A percentile compares a stretch with the other conserved stretches of the same genome.
phyloP scores from a whole-genome alignment of 2,888 invertebrate species.

The Caenorhabditis sp. region DNA sequence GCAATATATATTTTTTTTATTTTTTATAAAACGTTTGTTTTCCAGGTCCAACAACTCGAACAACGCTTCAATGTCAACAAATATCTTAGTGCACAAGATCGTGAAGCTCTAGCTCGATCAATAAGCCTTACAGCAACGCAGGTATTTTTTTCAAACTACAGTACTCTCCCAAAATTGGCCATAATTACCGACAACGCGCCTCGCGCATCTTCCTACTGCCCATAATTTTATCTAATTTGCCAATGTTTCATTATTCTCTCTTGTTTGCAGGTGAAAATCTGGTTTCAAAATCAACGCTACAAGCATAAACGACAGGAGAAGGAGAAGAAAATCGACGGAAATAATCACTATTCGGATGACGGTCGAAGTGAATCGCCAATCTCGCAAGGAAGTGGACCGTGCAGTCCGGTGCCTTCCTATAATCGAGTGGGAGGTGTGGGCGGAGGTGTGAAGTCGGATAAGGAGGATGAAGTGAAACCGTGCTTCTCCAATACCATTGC shows the following conservation, averaged over 20 bases:
- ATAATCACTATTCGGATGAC: slow-evolving; percentile 1
- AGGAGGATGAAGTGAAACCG: slow-evolving; percentile 20
- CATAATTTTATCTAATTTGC: slow-evolving; percentile 28
- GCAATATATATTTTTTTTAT: no score
- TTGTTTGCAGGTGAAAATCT: slow-evolving; percentile 59
- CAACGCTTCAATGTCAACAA: slow-evolving; percentile 85
- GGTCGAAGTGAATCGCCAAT: slow-evolving; percentile 23
- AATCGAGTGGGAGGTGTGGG: background rate
- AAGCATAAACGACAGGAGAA: slow-evolving; percentile 54
- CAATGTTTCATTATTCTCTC: slow-evolving; percentile 5
- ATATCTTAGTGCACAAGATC: slow-evolving; percentile 87
- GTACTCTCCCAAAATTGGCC: background rate
- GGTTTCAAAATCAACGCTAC: slow-evolving; percentile 61
- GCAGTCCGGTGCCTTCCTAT: slow-evolving; percentile 12
- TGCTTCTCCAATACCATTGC: slow-evolving; percentile 5
- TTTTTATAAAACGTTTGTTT: background rate
- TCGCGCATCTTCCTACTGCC: slow-evolving; percentile 25
- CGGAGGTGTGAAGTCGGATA: no score
- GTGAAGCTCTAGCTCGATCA: slow-evolving; percentile 83
- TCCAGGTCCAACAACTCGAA: slow-evolving; percentile 75
- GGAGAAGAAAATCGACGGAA: slow-evolving; percentile 43
- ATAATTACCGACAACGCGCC: background rate
- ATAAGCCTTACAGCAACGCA: slow-evolving; percentile 87
- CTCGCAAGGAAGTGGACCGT: slow-evolving; percentile 12
- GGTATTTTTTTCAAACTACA: slow-evolving; percentile 36